Evolutionary conservation across 1,140 invertebrate species (phyloP).

Genomic region (Tetragonula clypearis): DNA sequence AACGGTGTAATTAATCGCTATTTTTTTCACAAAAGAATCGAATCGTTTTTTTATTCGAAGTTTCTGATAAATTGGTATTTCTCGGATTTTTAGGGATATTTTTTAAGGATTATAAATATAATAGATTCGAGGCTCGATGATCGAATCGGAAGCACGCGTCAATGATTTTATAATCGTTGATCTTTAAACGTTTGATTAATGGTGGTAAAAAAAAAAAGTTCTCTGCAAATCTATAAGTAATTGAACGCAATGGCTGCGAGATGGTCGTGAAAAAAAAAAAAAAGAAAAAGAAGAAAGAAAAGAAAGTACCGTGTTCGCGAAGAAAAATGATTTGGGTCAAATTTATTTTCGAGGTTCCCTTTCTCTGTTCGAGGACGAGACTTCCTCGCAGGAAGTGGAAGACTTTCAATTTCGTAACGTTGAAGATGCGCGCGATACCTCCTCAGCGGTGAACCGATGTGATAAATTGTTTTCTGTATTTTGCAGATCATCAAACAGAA

Average conservation of each 20-base stretch:
- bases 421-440: constrained; percentile 14
- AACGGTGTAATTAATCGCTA: too few species aligned
- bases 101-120: too few species aligned
- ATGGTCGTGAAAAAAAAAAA: background rate
- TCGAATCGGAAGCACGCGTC: background rate
- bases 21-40: too few species aligned
- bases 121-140: background rate
- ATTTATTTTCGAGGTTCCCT: constrained; percentile 46
- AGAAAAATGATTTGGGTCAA: constrained; percentile 47
- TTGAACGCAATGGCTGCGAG: background rate
- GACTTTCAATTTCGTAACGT: constrained; percentile 42
- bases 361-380: constrained; percentile 40
- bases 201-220: too few species aligned
- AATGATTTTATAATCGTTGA: too few species aligned
- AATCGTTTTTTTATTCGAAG: too few species aligned
- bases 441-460: background rate
- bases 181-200: too few species aligned
- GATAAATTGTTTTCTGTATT: background rate
- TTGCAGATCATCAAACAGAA: background rate
- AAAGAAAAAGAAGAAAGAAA: background rate
- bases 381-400: constrained; percentile 48
- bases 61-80: too few species aligned
- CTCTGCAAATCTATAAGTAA: too few species aligned
- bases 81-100: too few species aligned
- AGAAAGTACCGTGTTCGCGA: constrained; percentile 18